Base-by-base conservation (phyloP, 2,888 invertebrate genomes). In the Torymus auratus region DNA sequence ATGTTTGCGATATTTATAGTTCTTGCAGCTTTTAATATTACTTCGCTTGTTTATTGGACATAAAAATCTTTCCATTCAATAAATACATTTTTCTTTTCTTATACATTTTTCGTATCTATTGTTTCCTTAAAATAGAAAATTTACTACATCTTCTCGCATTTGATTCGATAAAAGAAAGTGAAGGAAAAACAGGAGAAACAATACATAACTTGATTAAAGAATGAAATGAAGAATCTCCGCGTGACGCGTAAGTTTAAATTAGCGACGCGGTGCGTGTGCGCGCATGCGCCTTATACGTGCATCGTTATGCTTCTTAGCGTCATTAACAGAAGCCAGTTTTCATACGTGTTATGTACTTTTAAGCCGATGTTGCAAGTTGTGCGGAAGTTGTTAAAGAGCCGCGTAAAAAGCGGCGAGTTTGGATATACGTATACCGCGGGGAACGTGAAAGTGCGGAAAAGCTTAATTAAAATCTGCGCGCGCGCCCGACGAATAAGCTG, bases 321-420 rank as follows among this genome's bases (percentile, higher is more conserved):
- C 74, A 79, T 79, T 79, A 79, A 69, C 79, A 79, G 69, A 69
- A 79, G 79, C 79, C 74, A 79, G 79, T 79, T 79, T 79, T 79
- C 73, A 73, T 79, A n/a, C 69, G 60, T 23, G 28, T 70, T 65
- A 65, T 58, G 65, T 67, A 78, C 71, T 72, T 78, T 60, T 71
- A 71, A 64, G 64, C 64, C 77, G 62, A 77, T 77, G 64, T 70
- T 77, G 64, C 77, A 70, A 77, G 77, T 50, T 41, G 60, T 62
- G 56, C 77, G 77, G 77, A 77, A 77, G 70, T 77, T 64, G 77
- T 77, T 77, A 77, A 77, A 23, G 58, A 14, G 15, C 15, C 17
- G 15, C 20, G 77, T 64, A 64, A 64, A 77, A 64, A 76, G 55
- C 14, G 17, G 12, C 41, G 62, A 28, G 69, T 77, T 69, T 74